Evolutionary conservation across 2,888 invertebrate species (phyloP).

Genomic region (Mesorhabditis belari): DNA sequence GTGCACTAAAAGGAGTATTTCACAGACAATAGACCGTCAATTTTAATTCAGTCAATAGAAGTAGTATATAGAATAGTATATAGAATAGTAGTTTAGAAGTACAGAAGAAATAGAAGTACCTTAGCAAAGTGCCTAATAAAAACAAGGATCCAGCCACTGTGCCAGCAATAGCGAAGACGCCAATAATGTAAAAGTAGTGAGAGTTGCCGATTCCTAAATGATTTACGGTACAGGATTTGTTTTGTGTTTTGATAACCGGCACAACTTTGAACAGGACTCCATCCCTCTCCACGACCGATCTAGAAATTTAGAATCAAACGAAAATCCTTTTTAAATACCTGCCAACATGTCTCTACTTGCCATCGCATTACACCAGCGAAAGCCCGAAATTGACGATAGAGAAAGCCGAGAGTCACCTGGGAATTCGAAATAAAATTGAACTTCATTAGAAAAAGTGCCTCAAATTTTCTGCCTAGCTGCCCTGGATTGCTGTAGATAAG

Average conservation of each 20-base stretch:
- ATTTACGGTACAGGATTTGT: not conserved
- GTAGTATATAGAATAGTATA: too few species aligned
- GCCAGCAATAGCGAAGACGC: conserved; percentile 70
- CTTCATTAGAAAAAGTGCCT: too few species aligned
- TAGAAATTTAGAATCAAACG: not conserved
- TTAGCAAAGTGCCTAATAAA: conserved; percentile 58
- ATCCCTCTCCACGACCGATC: conserved; percentile 64
- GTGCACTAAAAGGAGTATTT: too few species aligned
- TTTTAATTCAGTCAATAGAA: too few species aligned
- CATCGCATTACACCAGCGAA: conserved; percentile 55
- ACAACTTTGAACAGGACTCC: conserved; percentile 67
- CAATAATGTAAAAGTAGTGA: conserved; percentile 73
- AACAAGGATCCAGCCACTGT: conserved; percentile 68
- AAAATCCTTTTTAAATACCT: conserved; percentile 21
- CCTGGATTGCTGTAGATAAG: too few species aligned
- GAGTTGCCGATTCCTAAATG: conserved; percentile 66
- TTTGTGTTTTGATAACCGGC: conserved; percentile 60
- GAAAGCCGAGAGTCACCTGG: conserved; percentile 58
- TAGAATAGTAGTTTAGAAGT: not conserved
- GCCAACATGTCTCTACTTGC: conserved; percentile 56
- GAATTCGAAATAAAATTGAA: not conserved
- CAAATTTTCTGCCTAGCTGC: too few species aligned
- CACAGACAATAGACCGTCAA: too few species aligned
- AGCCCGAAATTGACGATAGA: conserved; percentile 59
- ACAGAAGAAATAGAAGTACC: conserved; percentile 23